Evolutionary conservation across 2,797 vertebrate genomes (phyloP).

Genomic region (Sternotherus odoratus): DNA sequence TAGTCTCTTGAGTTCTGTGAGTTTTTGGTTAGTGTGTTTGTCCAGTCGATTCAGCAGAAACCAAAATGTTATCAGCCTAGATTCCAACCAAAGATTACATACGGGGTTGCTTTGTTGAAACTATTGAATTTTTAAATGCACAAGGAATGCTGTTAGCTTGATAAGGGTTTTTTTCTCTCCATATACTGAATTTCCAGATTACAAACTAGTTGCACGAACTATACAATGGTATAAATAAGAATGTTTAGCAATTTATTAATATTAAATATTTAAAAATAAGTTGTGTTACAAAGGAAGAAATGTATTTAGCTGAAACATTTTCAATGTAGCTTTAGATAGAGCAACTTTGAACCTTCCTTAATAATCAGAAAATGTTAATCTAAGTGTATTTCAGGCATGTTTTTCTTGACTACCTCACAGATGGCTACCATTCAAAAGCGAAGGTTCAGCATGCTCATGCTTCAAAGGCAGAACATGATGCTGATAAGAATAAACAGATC

Average conservation of each 20-base stretch:
- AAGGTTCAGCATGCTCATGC: conserved; percentile 38
- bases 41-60: background rate
- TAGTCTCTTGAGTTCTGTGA: background rate
- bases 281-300: background rate
- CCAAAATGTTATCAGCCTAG: background rate
- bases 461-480: background rate
- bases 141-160: background rate
- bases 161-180: background rate
- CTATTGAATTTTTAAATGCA: background rate
- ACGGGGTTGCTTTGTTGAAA: background rate
- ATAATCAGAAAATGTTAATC: background rate
- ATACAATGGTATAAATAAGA: background rate
- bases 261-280: background rate
- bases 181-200: background rate
- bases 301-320: background rate
- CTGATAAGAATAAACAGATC: conserved; percentile 2
- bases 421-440: conserved; percentile 29
- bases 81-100: background rate
- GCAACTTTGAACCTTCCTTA: background rate
- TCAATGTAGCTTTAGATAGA: background rate
- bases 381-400: conserved; percentile 20
- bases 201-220: background rate
- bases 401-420: conserved; percentile 37
- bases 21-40: background rate
- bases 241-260: background rate